Base-by-base conservation (phyloP, 35 echinoderm and acorn worm species). In the Acanthaster planci region DNA sequence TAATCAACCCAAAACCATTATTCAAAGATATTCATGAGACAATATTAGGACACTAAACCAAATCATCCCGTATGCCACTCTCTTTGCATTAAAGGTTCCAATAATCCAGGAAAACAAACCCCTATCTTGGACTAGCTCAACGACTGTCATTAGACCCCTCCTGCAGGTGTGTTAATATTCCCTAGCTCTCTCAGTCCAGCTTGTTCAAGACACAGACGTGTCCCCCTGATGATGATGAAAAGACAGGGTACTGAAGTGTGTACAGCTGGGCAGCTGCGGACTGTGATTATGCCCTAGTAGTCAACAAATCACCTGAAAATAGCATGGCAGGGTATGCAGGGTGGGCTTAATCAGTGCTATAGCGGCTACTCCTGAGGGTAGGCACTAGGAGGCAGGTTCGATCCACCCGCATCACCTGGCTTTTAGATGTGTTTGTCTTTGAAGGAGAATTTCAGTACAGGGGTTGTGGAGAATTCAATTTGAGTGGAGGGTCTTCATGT, bases 241-340 rank as follows among this genome's bases (percentile, higher is more conserved):
- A 72, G 64, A 72, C 64, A 34, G 64, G 64, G 64, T 72, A 26
- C 64, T 72, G 19, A 72, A 72, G 64, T 72, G 34, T 72, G 64
- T 21, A 72, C 64, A 72, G 64, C 64, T 72, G 64, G 64, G 21
- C 64, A 72, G 64, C 64, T 72, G 64, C 64, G 34, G 64, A 72
- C 64, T 29, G 64, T 72, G 64, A 72, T 72, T 72, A 72, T 72
- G 64, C 64, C 64, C 64, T 72, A 72, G 64, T 72, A 72, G 64
- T 72, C 64, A 72, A 72, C 64, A 72, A 72, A 72, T 72, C 64
- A 72, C 64, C 64, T 72, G 64, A 72, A 72, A 72, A 72, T 72
- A 72, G 64, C 64, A 72, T 72, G 26, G 34, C 26, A 14, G 64
- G 64, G 64, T 72, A 72, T 34, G 64, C 64, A 26, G 34, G 26